Conservation (phyloP, 2,797 vertebrate genomes). For the Podargus strigoides region DNA sequence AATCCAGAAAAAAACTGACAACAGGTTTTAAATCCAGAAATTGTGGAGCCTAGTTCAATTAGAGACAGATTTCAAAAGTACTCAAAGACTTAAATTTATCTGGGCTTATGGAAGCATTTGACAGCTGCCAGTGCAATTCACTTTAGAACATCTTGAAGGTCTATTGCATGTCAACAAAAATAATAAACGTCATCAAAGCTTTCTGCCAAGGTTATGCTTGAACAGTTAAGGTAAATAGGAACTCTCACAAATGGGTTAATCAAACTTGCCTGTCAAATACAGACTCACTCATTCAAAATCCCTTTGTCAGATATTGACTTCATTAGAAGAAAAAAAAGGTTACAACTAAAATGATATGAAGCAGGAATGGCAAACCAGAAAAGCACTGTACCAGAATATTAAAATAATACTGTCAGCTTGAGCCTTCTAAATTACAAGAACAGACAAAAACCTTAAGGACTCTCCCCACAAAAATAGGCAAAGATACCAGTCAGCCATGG, state of each 20-base stretch:
- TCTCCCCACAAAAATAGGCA: neutral
- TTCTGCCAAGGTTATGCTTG: slow-evolving; percentile 36
- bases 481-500: neutral
- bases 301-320: neutral
- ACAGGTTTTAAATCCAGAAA: neutral
- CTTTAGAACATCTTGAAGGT: slow-evolving; percentile 16
- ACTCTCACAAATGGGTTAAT: slow-evolving; percentile 4
- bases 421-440: neutral
- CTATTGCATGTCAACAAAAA: slow-evolving; percentile 37
- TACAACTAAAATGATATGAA: neutral
- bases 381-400: neutral
- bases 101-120: slow-evolving; percentile 20
- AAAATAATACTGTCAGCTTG: neutral
- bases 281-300: neutral
- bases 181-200: slow-evolving; percentile 38
- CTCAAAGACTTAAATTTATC: slow-evolving; percentile 18
- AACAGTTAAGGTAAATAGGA: slow-evolving; percentile 21
- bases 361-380: neutral
- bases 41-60: neutral
- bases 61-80: neutral
- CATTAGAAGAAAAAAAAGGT: neutral
- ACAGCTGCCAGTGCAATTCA: slow-evolving; percentile 33
- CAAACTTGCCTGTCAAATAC: neutral
- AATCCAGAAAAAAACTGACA: neutral
- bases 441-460: neutral